Percentiles rank a stretch among this genome's conserved stretches.
phyloP scores from a whole-genome alignment of 2,113 vertebrate species.

The Rafetus swinhoei region DNA sequence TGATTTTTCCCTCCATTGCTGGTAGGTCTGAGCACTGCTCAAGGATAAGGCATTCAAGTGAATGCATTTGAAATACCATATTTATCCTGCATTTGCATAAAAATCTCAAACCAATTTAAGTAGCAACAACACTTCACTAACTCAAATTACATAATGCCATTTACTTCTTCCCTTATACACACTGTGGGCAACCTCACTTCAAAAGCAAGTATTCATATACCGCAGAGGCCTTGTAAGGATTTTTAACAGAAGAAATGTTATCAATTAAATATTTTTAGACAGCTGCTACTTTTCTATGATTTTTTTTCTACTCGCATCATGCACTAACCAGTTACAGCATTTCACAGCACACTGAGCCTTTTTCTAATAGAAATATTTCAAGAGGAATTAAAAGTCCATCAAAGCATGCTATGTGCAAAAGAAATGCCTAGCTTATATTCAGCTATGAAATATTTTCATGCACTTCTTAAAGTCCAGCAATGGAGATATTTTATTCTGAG shows the following conservation, averaged over 20 bases:
- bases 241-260: background rate
- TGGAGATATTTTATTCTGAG: accelerated
- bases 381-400: accelerated
- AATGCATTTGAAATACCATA: slow-evolving; percentile 63
- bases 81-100: slow-evolving; percentile 70
- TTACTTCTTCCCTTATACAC: slow-evolving; percentile 7
- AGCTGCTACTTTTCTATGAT: background rate
- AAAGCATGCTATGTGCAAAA: accelerated
- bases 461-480: background rate
- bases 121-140: slow-evolving; percentile 38
- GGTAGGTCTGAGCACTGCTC: slow-evolving; percentile 7
- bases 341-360: background rate
- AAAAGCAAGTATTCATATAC: slow-evolving; percentile 21
- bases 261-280: background rate
- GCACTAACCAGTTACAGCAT: background rate
- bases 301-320: background rate
- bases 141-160: background rate
- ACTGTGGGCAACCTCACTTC: slow-evolving; percentile 7
- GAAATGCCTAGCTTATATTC: background rate
- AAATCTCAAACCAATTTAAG: slow-evolving; percentile 70
- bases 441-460: accelerated
- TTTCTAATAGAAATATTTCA: background rate
- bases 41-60: slow-evolving; percentile 52
- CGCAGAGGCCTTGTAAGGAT: background rate
- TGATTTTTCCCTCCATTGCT: slow-evolving; percentile 29